Conservation (phyloP, 2,113 vertebrate species). For the Halcyon senegalensis region DNA sequence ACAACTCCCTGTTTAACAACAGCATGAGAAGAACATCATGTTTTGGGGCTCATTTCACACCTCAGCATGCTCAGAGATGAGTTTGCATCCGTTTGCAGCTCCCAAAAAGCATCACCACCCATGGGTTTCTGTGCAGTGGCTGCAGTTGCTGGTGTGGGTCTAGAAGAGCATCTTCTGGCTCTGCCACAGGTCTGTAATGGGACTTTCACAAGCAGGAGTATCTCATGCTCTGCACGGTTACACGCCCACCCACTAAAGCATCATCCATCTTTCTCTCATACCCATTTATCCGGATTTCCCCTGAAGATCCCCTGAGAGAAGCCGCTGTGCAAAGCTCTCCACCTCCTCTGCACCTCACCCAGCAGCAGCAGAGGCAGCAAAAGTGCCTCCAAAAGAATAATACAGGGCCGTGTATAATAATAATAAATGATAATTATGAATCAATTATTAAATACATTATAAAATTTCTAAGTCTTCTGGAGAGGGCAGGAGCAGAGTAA, state of each 20-base stretch:
- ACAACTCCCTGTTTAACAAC: not conserved
- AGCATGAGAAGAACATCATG: accelerated
- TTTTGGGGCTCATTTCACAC: not conserved
- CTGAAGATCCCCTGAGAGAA: not conserved
- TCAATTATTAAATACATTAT: not conserved
- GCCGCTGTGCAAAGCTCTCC: not conserved
- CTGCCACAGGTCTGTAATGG: not conserved
- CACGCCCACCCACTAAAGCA: not conserved
- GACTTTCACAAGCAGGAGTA: not conserved
- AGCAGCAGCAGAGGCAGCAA: not conserved
- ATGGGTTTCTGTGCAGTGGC: not conserved
- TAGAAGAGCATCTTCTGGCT: not conserved
- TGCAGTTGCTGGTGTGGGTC: not conserved
- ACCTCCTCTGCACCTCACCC: not conserved
- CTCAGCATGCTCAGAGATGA: not conserved
- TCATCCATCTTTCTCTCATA: not conserved
- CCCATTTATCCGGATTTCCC: not conserved
- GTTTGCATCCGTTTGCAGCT: not conserved
- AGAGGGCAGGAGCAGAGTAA: not conserved
- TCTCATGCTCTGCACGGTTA: not conserved
- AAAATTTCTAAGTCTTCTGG: not conserved
- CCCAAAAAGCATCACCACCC: not conserved
- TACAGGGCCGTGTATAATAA: accelerated
- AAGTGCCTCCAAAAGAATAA: not conserved
- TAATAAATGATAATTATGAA: not conserved